Base-by-base conservation (phyloP, 1,140 invertebrate genomes). In the Habropoda laboriosa region DNA sequence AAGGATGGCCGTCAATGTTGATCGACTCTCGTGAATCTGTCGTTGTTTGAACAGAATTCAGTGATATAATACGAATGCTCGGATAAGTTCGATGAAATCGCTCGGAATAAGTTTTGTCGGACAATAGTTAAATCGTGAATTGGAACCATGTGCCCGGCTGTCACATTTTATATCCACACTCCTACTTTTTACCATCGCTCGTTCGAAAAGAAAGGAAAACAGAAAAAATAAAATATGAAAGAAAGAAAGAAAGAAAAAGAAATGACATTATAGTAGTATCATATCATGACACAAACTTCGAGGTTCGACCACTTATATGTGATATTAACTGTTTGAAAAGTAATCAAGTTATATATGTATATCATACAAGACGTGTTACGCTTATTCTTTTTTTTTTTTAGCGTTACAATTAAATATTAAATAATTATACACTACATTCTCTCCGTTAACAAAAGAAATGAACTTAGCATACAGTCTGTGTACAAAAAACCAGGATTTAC, bases 401-500 rank as follows among this genome's bases (percentile, higher is more conserved):
- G 75, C 81, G 79, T 81, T 86, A 89, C 49, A 87, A 87, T 91
- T 91, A 91, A 90, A 89, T 91, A 91, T 91, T 92, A 91, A 91
- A 91, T 91, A 90, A 90, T 89, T 89, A 90, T 86, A 82, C 70
- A 90, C 88, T 91, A 91, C 78, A 79, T 76, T 88, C 81, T 89
- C 80, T 55, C 49, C 38, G 73, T 88, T 89, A 87, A 83, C 84
- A 88, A 89, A 88, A 86, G 79, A 79, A 79, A 35, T 83, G 87
- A 90, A 88, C 86, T 86, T 87, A 87, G 75, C 78, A 87, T 87
- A 87, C 79, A 81, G 66, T 86, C 85, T 92, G 91, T 92, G 89
- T 92, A 92, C 90, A 92, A 92, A 89, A 78, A 92, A 92, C 84
- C 89, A 92, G 87, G 89, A 92, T 92, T 91, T 92, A 91, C 91